A percentile compares a stretch with the other conserved stretches of the same genome.
phyloP scores from a whole-genome alignment of 2,113 vertebrate species.

The Paradoxurus hermaphroditus region DNA sequence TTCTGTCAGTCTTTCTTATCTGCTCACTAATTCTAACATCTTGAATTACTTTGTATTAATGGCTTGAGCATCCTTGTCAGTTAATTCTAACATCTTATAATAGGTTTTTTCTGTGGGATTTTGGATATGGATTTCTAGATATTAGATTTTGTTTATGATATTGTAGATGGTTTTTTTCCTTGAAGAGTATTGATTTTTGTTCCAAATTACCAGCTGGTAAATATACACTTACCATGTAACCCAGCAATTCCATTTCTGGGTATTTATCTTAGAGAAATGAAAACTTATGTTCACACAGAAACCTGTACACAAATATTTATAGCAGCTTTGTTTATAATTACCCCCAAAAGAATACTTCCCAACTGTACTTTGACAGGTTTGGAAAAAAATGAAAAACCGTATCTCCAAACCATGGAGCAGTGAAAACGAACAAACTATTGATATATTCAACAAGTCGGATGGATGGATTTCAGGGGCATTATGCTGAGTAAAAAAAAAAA shows the following conservation, averaged over 20 bases:
- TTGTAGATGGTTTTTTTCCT: not conserved
- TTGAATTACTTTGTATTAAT: not conserved
- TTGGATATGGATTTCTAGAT: not conserved
- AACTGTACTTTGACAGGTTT: not conserved
- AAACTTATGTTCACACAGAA: not conserved
- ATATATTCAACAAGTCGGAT: not conserved
- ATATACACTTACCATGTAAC: not conserved
- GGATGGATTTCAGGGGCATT: not conserved
- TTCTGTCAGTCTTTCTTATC: not conserved
- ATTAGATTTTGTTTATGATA: not conserved
- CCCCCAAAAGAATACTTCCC: not conserved
- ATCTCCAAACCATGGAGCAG: not conserved
- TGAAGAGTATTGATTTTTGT: not conserved
- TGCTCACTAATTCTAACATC: not conserved
- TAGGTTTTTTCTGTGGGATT: not conserved
- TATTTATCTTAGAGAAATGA: not conserved
- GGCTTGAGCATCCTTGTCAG: not conserved
- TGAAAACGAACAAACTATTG: not conserved
- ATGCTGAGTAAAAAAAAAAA: not conserved
- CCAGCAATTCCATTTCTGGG: not conserved
- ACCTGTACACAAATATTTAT: not conserved
- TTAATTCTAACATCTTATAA: not conserved
- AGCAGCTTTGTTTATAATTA: not conserved
- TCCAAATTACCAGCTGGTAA: not conserved
- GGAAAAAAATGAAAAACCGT: not conserved